These are phyloP conservation scores for Limnothrissa miodon DNA, from an alignment of 2,113 vertebrate species.

Conservation along the genomic window DNA sequence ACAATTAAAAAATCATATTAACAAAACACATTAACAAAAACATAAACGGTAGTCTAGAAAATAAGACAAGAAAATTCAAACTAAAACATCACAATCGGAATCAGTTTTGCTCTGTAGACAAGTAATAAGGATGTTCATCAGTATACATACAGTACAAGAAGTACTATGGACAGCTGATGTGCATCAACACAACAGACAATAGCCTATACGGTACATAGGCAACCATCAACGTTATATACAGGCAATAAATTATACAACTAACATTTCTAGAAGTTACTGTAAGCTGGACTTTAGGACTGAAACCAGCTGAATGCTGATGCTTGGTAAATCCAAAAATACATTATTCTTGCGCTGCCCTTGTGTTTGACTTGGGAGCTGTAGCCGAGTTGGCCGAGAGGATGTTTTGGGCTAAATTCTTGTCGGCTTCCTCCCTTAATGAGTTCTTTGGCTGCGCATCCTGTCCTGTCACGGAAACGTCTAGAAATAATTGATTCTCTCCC, in stretches of 20 bases:
- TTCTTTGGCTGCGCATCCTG: neutral
- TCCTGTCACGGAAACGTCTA: neutral
- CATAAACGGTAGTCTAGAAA: neutral
- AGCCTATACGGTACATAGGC: no score
- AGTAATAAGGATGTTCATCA: no score
- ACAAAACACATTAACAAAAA: neutral
- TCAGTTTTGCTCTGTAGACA: no score
- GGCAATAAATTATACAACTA: no score
- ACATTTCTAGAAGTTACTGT: no score
- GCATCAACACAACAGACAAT: no score
- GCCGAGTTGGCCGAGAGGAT: neutral
- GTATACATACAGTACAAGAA: no score
- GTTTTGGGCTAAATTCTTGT: neutral
- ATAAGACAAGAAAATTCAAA: neutral
- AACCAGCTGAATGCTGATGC: neutral
- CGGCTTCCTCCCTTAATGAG: neutral
- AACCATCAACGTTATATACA: no score
- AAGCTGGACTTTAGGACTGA: neutral
- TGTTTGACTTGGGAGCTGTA: neutral
- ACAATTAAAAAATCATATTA: no score
- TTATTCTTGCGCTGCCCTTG: neutral
- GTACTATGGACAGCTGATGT: no score
- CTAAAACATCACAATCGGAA: neutral
- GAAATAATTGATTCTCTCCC: neutral
- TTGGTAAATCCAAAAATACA: neutral